Evolutionary conservation across 2,113 vertebrate species (phyloP).

Genomic region (Silurus glanis): DNA sequence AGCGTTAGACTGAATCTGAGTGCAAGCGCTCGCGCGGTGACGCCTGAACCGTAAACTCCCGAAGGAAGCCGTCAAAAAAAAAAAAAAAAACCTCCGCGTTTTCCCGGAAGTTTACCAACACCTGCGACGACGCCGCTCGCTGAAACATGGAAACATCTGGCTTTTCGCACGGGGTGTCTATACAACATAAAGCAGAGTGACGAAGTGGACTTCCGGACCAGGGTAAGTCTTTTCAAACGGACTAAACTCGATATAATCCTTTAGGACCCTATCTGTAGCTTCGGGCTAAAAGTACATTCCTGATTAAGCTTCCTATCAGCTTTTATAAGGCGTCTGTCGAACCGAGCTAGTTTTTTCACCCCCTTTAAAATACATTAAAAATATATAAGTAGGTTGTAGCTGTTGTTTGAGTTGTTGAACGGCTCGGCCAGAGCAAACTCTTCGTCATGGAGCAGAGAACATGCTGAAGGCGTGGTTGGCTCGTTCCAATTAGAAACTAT

Average conservation of each 20-base stretch:
- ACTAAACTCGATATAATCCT: neutral
- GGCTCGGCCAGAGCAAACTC: neutral
- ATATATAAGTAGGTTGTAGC: neutral
- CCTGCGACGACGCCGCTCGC: constrained; percentile 40
- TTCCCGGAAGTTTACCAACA: constrained; percentile 53
- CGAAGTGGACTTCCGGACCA: neutral
- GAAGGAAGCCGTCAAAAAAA: constrained; percentile 40
- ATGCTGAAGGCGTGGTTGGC: constrained; percentile 24
- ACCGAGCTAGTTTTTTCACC: neutral
- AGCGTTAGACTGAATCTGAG: too few relatives aligned
- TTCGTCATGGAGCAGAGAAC: constrained; percentile 8
- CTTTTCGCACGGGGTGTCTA: neutral
- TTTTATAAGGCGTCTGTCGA: constrained; percentile 20
- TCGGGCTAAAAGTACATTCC: neutral
- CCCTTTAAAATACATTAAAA: neutral
- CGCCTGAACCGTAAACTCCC: constrained; percentile 23
- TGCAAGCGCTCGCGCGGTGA: neutral
- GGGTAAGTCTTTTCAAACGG: constrained; percentile 24
- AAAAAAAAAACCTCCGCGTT: neutral
- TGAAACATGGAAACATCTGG: constrained; percentile 40
- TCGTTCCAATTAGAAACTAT: constrained; percentile 9
- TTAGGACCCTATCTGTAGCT: neutral
- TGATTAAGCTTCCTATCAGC: too few relatives aligned
- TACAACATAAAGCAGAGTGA: neutral
- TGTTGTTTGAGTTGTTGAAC: neutral